Base-by-base conservation (phyloP, 2,888 invertebrate genomes). In the Sialis lutaria region DNA sequence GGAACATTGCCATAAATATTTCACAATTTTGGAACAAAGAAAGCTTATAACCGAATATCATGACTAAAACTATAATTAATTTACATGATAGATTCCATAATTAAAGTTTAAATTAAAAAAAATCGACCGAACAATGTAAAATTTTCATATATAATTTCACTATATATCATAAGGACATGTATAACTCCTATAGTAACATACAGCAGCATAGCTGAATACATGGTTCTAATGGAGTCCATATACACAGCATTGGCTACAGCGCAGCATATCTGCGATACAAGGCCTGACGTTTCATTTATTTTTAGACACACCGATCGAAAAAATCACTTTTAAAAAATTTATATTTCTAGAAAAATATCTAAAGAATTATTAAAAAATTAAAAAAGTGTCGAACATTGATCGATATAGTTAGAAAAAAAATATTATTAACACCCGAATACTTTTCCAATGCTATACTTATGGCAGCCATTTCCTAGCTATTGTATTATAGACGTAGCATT, bases 401-500 rank as follows among this genome's bases (percentile, higher is more conserved):
- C 5, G 7, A 4, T 30, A 33, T 12, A 33, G 13, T 8, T 30
- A 10, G 13, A 44, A 44, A 40, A 40, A 45, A 45, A 45, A 40
- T 39, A 33, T n/a, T 39, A 35, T 45, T 40, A 31, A 10, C 22
- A 40, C 12, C 32, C 32, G 13, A 32, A 32, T 31, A 12, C 30
- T 22, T 55, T 57, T 54, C 64, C 67, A 62, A 68, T 69, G 64
- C 63, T 61, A 61, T 64, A 64, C 69, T 68, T 68, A 69, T 66
- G 68, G 68, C 68, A 67, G 69, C 69, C 68, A 69, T 68, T 68
- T 67, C 66, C 62, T 55, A 61, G 59, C 60, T 63, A 64, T 65
- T 65, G 62, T 60, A 56, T 63, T 58, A 64, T 56, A 61, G 58
- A 58, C 55, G 57, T 56, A 57, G 59, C 59, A 57, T 56, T 61